Conservation (phyloP, 2,113 vertebrate species). For the Tachycineta bicolor region DNA sequence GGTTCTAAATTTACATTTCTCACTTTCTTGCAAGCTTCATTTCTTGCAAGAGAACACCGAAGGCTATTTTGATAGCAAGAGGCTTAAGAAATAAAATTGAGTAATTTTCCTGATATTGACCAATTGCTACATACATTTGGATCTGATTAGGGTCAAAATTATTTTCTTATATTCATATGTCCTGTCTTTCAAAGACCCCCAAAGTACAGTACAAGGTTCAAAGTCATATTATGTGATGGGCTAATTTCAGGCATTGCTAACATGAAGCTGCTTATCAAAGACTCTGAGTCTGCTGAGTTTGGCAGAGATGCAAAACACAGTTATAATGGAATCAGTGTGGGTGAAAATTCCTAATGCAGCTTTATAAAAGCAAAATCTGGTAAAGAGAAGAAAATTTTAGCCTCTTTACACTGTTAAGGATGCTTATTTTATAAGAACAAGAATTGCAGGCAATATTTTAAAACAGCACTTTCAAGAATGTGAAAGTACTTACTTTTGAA, state of each 20-base stretch:
- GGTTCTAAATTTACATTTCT: too few relatives aligned
- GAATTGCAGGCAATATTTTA: neutral
- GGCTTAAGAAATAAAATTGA: neutral
- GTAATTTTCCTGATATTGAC: neutral
- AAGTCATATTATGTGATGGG: neutral
- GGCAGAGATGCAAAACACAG: neutral
- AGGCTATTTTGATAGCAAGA: neutral
- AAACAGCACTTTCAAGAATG: neutral
- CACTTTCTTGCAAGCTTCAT: too few relatives aligned
- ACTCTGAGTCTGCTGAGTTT: neutral
- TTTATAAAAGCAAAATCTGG: neutral
- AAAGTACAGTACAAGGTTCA: neutral
- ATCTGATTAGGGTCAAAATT: neutral
- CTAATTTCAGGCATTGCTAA: neutral
- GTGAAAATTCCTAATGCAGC: neutral
- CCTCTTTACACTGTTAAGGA: neutral
- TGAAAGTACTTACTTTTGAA: constrained; percentile 55
- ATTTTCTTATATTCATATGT: neutral
- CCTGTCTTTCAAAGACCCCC: neutral
- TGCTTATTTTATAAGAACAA: neutral
- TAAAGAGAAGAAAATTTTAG: neutral
- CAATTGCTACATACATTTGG: neutral
- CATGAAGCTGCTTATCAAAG: neutral
- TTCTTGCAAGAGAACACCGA: neutral
- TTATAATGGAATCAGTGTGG: neutral